Conservation (phyloP, 2,888 invertebrate genomes). For the Saturnia japonica region DNA sequence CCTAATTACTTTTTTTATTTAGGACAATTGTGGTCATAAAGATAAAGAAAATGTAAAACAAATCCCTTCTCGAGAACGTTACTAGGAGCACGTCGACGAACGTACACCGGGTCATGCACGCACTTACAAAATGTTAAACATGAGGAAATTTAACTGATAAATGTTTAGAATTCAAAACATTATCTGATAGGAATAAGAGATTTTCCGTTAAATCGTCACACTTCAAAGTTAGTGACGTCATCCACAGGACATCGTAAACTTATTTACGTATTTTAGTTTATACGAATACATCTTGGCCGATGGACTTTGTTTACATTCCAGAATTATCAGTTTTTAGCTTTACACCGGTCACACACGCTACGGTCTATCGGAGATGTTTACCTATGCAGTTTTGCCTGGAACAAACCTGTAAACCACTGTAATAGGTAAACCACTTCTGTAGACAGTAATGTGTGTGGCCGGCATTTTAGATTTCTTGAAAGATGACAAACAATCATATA, state of each 20-base stretch:
- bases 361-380: no score
- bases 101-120: background rate
- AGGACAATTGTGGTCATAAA: constrained; percentile 1
- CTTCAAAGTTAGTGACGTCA: constrained; percentile 14
- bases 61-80: background rate
- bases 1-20: constrained; percentile 6
- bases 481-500: no score
- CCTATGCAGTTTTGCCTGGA: no score
- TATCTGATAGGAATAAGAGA: constrained; percentile 12
- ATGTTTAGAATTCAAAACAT: constrained; percentile 13
- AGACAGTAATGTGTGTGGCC: no score
- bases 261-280: no score
- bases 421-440: no score
- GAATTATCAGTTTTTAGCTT: no score
- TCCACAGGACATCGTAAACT: background rate
- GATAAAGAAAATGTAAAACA: background rate
- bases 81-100: background rate
- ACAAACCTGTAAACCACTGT: no score
- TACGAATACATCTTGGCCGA: background rate
- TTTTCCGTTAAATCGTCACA: constrained; percentile 6
- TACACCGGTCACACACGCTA: no score
- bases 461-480: no score
- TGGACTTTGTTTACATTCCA: no score
- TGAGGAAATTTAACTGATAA: constrained; percentile 13
- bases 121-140: background rate